Base-by-base conservation (phyloP, 2,888 invertebrate genomes). In the Tuberolachnus salignus region DNA sequence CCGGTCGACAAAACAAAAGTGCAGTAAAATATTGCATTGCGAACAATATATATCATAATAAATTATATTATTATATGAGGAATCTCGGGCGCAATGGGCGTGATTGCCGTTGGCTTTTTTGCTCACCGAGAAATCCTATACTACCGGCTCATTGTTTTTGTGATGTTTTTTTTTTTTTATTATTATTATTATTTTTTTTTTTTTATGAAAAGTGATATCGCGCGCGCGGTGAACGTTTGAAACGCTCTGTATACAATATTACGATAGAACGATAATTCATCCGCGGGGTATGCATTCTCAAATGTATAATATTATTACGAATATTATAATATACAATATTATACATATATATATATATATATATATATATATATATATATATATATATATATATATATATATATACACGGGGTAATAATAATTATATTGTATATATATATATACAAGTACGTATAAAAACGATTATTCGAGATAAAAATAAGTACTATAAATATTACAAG, bases 41-140 rank as follows among this genome's bases (percentile, higher is more conserved):
- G 61, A 63, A 73, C 51, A 51, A 61, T 63, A 46, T 64, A 70
- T 55, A 69, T 67, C 51, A 3, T 19, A 51, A 9, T 59, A 59
- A 23, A 16, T 57, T 55, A 55, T 57, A 23, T n/a, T n/a, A 53
- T 19, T 11, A 19, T 19, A 71, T 49, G 59, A 72, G 21, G 73
- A 51, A 73, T 73, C 51, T 63, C 63, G 49, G n/a, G 26, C 63
- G 51, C 63, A 21, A 59, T n/a, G 57, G 57, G 66, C 75, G 75
- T 75, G 75, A 75, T 67, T 16, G 75, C 75, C 75, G 46, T 46
- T 11, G 55, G 75, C 66, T 73, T 51, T n/a, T 34, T 34, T 42
- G 21, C 34, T 63, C 26, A 11, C 14, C 55, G 57, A 67, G 19
- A 57, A 67, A 74, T 55, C n/a, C 49, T 49, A 61, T 72, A 49